These are phyloP conservation scores for Tetraodon nigroviridis DNA, from an alignment of 2,113 vertebrate species.

Conservation along the genomic window DNA sequence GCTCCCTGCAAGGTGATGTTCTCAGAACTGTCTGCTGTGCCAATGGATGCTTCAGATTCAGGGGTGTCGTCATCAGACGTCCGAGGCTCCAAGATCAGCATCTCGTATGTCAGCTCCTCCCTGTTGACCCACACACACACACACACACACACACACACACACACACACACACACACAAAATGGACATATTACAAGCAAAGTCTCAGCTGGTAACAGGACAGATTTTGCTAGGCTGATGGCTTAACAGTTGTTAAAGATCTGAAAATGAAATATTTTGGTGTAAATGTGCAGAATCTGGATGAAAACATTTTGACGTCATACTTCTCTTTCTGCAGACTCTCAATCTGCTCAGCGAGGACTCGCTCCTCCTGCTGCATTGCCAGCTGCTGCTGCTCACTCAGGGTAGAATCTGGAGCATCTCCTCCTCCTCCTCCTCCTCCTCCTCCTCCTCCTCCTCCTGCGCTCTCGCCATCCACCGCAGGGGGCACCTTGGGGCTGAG, in stretches of 20 bases:
- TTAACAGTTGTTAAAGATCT: too few species aligned
- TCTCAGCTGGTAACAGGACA: too few species aligned
- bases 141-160: background rate
- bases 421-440: conserved; percentile 53
- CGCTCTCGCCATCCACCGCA: conserved; percentile 70
- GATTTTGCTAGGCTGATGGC: too few species aligned
- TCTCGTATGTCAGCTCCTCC: conserved; percentile 92
- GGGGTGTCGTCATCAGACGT: conserved; percentile 90
- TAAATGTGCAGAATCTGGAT: background rate
- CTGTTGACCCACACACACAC: conserved; percentile 55
- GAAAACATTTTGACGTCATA: conserved; percentile 57
- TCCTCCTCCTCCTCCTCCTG: conserved; percentile 44
- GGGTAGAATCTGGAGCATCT: conserved; percentile 70
- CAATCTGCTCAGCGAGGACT: conserved; percentile 87
- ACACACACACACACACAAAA: background rate
- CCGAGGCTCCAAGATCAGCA: conserved; percentile 87
- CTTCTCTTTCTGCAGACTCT: conserved; percentile 94
- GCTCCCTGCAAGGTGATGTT: conserved; percentile 85
- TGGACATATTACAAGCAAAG: background rate
- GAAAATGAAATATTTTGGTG: background rate
- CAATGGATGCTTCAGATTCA: conserved; percentile 89
- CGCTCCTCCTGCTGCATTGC: conserved; percentile 91
- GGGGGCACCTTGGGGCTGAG: conserved; percentile 69
- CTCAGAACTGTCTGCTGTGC: conserved; percentile 90
- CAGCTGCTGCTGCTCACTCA: conserved; percentile 83